These are phyloP conservation scores for Ochropacha duplaris DNA, from an alignment of 2,888 invertebrate species.

Conservation along the genomic window DNA sequence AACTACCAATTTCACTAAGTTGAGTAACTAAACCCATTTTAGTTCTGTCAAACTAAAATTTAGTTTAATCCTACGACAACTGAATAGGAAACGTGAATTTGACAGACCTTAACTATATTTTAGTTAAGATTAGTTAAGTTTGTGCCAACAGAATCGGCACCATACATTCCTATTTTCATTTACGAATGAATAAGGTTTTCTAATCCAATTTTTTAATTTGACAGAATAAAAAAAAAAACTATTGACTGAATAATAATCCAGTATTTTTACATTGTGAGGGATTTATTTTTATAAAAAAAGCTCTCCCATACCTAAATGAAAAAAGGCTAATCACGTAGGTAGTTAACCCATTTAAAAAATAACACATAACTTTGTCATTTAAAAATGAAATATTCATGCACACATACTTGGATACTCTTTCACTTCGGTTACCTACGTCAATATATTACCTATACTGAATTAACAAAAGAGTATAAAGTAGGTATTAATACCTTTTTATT, in stretches of 20 bases:
- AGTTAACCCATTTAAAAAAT: too few relatives aligned
- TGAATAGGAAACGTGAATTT: too few relatives aligned
- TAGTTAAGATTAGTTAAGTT: too few relatives aligned
- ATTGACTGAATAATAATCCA: neutral
- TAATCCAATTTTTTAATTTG: neutral
- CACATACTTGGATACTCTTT: slow-evolving; percentile 55
- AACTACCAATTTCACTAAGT: too few relatives aligned
- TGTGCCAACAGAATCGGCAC: too few relatives aligned
- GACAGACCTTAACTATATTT: too few relatives aligned
- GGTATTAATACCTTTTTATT: slow-evolving; percentile 21
- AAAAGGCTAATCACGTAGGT: neutral
- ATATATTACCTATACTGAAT: slow-evolving; percentile 41
- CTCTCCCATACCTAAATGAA: too few relatives aligned
- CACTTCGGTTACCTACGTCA: slow-evolving; percentile 40
- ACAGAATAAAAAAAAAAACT: neutral
- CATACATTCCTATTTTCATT: neutral
- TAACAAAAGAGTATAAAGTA: slow-evolving; percentile 65
- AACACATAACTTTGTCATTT: too few relatives aligned
- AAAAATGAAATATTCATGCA: slow-evolving; percentile 11
- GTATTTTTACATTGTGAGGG: neutral
- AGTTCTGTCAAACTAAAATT: too few relatives aligned
- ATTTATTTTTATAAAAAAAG: too few relatives aligned
- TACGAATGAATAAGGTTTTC: neutral
- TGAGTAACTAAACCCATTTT: too few relatives aligned
- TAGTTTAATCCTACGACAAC: too few relatives aligned